Percentiles rank a stretch among this genome's conserved stretches.
These are phyloP conservation scores for Ichneumon xanthorius DNA, from an alignment of 2,888 invertebrate genomes.

Conservation along the genomic window DNA sequence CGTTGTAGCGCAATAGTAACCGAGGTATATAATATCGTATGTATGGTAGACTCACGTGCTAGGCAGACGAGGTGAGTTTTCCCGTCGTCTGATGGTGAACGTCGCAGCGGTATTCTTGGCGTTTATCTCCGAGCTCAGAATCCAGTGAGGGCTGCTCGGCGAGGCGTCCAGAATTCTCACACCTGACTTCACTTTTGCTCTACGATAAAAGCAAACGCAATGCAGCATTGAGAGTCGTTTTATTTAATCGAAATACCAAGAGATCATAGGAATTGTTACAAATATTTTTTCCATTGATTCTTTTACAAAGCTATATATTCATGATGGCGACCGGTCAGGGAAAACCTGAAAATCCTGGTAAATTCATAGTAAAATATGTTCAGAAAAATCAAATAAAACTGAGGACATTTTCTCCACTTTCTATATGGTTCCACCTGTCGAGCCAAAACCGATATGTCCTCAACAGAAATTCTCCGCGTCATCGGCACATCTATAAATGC, in stretches of 20 bases:
- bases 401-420: no score
- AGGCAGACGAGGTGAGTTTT: slow-evolving; percentile 80
- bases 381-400: no score
- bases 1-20: slow-evolving; percentile 9
- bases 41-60: slow-evolving; percentile 77
- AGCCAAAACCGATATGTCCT: neutral
- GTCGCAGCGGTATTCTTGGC: slow-evolving; percentile 95
- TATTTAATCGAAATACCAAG: neutral
- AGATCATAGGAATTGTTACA: neutral
- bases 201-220: slow-evolving; percentile 81
- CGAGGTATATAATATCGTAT: slow-evolving; percentile 27
- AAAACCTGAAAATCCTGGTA: neutral
- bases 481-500: slow-evolving; percentile 54
- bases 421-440: neutral
- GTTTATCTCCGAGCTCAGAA: slow-evolving; percentile 94
- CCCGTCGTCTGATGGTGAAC: slow-evolving; percentile 92
- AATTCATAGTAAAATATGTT: no score
- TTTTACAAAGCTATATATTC: neutral
- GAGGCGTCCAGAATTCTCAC: slow-evolving; percentile 94
- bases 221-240: neutral
- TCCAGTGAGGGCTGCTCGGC: slow-evolving; percentile 92
- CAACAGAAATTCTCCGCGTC: neutral
- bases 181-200: slow-evolving; percentile 96
- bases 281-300: neutral
- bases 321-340: neutral